These are phyloP conservation scores for Tachyglossus aculeatus DNA, from an alignment of 2,797 vertebrate genomes.

Conservation along the genomic window DNA sequence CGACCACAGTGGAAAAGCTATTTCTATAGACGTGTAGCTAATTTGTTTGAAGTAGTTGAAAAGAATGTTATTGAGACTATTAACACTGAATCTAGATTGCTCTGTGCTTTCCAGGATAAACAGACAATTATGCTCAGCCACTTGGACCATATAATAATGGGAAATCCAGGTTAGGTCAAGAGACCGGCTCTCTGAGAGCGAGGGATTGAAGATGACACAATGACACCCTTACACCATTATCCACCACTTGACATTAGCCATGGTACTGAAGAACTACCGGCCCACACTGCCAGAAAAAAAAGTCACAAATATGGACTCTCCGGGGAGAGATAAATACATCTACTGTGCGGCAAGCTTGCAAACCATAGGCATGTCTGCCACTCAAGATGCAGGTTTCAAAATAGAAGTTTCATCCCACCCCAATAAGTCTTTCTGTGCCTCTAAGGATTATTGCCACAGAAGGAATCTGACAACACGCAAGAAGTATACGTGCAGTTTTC, in stretches of 20 bases:
- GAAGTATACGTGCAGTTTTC: too few relatives aligned
- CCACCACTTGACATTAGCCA: rapidly evolving
- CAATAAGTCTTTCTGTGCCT: too few relatives aligned
- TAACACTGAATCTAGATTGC: conserved; percentile 7
- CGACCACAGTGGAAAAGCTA: conserved; percentile 6
- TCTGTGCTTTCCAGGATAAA: background rate
- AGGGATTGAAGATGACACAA: background rate
- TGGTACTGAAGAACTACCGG: rapidly evolving
- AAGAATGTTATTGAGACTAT: conserved; percentile 36
- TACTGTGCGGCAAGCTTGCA: rapidly evolving
- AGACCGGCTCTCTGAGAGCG: background rate
- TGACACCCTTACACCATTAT: rapidly evolving
- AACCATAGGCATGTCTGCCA: too few relatives aligned
- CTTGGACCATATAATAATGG: background rate
- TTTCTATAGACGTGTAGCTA: conserved; percentile 45
- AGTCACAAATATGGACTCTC: background rate
- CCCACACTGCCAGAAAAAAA: background rate
- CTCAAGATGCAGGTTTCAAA: too few relatives aligned
- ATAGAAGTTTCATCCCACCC: too few relatives aligned
- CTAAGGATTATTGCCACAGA: too few relatives aligned
- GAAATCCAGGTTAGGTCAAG: background rate
- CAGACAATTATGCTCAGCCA: background rate
- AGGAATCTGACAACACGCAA: too few relatives aligned
- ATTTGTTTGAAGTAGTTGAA: conserved; percentile 50
- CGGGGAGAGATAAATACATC: rapidly evolving